A percentile compares a stretch with the other conserved stretches of the same genome.
phyloP scores from a whole-genome alignment of 2,113 vertebrate species.

The Brachyhypopomus occidentalis region DNA sequence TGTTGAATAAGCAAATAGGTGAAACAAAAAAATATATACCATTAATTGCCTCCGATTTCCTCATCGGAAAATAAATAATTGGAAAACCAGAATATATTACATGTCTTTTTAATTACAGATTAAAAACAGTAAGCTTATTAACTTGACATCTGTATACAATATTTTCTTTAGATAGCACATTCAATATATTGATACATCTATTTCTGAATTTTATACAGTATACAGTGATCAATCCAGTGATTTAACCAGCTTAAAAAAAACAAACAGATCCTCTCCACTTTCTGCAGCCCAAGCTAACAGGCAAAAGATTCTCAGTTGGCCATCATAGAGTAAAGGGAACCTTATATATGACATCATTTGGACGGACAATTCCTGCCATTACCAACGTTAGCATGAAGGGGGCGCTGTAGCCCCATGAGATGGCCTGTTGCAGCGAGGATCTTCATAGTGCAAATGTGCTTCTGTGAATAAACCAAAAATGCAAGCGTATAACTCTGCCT shows the following conservation, averaged over 20 bases:
- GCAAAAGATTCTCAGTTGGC: conserved; percentile 10
- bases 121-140: conserved; percentile 48
- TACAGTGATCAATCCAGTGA: conserved; percentile 55
- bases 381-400: not conserved
- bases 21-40: too few species aligned
- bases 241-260: conserved; percentile 46
- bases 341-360: conserved; percentile 23
- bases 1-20: not conserved
- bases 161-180: conserved; percentile 38
- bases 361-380: not conserved
- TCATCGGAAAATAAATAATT: not conserved
- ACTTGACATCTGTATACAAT: conserved; percentile 50
- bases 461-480: conserved; percentile 34
- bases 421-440: conserved; percentile 38
- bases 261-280: conserved; percentile 12
- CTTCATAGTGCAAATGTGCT: conserved; percentile 63
- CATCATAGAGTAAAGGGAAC: conserved; percentile 22
- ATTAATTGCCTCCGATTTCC: too few species aligned
- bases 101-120: conserved; percentile 45
- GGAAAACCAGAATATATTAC: conserved; percentile 6
- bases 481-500: not conserved
- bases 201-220: conserved; percentile 47
- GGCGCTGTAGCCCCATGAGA: not conserved
- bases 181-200: conserved; percentile 46
- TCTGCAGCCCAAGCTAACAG: not conserved